phyloP scores from a whole-genome alignment of 2,113 vertebrate species.

The Leptocoma aspasia region DNA sequence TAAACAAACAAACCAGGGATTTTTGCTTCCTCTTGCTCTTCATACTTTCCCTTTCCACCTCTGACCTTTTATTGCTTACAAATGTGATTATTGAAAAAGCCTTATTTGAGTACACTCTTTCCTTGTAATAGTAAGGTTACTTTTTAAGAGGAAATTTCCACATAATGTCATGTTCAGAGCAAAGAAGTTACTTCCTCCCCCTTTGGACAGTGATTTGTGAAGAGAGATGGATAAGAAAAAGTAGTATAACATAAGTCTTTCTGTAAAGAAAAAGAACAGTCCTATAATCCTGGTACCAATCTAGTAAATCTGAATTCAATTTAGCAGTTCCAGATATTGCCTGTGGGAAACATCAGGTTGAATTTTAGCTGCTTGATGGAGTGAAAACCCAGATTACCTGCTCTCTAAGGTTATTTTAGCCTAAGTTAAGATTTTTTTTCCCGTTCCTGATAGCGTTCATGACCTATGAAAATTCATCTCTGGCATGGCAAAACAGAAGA shows the following conservation, averaged over 20 bases:
- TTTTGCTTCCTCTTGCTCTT: not conserved
- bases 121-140: not conserved
- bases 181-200: not conserved
- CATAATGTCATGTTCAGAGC: not conserved
- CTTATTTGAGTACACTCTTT: not conserved
- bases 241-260: not conserved
- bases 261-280: not conserved
- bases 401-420: not conserved
- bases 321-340: not conserved
- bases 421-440: not conserved
- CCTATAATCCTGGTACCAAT: not conserved
- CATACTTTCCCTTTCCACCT: not conserved
- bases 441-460: not conserved
- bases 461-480: not conserved
- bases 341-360: conserved; percentile 6
- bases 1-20: not conserved
- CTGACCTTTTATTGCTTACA: not conserved
- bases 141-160: not conserved
- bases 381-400: not conserved
- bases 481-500: not conserved
- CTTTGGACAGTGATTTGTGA: not conserved
- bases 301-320: conserved; percentile 33
- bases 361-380: not conserved
- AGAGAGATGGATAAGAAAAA: not conserved
- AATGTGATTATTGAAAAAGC: not conserved